Percentiles rank a stretch among this genome's conserved stretches.
These are phyloP conservation scores for Struthidea cinerea DNA, from an alignment of 2,113 vertebrate genomes.

Conservation along the genomic window DNA sequence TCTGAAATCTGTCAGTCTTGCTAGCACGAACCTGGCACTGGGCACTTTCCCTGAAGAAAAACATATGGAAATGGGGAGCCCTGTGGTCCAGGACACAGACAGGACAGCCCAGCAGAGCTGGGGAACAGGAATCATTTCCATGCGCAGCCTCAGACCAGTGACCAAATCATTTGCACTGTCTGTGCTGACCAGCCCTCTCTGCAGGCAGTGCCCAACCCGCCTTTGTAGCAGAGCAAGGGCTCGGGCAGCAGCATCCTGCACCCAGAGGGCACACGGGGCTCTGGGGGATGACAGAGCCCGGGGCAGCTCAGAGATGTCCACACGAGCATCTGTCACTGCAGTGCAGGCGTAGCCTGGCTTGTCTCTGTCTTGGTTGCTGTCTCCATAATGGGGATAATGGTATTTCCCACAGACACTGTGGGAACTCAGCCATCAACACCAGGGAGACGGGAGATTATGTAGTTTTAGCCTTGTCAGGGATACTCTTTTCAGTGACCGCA, in stretches of 20 bases:
- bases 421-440: not conserved
- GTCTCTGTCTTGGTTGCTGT: not conserved
- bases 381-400: not conserved
- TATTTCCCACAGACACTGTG: not conserved
- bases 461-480: not conserved
- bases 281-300: fast-evolving
- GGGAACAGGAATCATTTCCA: not conserved
- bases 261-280: fast-evolving
- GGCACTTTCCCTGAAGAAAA: not conserved
- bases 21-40: not conserved
- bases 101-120: not conserved
- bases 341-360: fast-evolving
- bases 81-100: not conserved
- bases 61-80: not conserved
- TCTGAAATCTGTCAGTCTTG: not conserved
- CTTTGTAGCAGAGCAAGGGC: not conserved
- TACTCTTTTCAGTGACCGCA: slow-evolving; percentile 6
- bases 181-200: not conserved
- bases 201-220: fast-evolving
- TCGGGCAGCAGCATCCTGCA: not conserved
- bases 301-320: not conserved
- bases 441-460: not conserved
- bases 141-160: not conserved
- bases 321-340: fast-evolving
- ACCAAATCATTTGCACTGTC: not conserved